These are phyloP conservation scores for Leptestheria dahalacensis DNA, from an alignment of 1,140 invertebrate species.

Conservation along the genomic window DNA sequence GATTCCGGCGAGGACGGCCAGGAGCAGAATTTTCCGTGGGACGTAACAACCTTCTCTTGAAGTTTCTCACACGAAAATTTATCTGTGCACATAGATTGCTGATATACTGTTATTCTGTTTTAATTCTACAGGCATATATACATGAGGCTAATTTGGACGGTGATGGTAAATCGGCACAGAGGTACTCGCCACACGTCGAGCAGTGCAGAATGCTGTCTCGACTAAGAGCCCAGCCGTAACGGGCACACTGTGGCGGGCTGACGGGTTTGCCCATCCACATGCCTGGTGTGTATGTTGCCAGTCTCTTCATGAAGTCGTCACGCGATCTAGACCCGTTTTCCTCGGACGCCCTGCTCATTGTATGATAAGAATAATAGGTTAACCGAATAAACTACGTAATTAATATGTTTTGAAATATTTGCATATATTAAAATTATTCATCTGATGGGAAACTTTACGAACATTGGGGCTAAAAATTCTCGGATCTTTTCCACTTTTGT, in stretches of 20 bases:
- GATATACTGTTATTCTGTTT: not conserved
- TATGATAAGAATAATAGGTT: too few relatives aligned
- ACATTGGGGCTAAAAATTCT: not conserved
- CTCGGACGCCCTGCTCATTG: not conserved
- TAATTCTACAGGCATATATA: not conserved
- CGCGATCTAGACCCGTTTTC: not conserved
- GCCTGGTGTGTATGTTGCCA: not conserved
- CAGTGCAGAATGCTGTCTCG: not conserved
- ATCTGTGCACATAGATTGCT: not conserved
- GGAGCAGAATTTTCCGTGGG: slow-evolving; percentile 4
- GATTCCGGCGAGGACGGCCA: not conserved
- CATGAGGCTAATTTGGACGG: not conserved
- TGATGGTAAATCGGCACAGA: not conserved
- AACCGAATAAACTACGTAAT: too few relatives aligned
- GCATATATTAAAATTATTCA: not conserved
- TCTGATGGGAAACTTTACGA: not conserved
- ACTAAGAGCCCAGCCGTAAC: slow-evolving; percentile 5
- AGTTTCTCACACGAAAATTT: not conserved
- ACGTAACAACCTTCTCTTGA: not conserved
- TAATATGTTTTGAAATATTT: too few relatives aligned
- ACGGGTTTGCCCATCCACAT: not conserved
- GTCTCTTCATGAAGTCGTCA: not conserved
- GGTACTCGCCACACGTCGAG: not conserved
- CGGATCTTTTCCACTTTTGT: not conserved
- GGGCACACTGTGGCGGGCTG: slow-evolving; percentile 1